A percentile compares a stretch with the other conserved stretches of the same genome.
These are phyloP conservation scores for Chrosomus eos DNA, from an alignment of 2,797 vertebrate genomes.

Conservation along the genomic window DNA sequence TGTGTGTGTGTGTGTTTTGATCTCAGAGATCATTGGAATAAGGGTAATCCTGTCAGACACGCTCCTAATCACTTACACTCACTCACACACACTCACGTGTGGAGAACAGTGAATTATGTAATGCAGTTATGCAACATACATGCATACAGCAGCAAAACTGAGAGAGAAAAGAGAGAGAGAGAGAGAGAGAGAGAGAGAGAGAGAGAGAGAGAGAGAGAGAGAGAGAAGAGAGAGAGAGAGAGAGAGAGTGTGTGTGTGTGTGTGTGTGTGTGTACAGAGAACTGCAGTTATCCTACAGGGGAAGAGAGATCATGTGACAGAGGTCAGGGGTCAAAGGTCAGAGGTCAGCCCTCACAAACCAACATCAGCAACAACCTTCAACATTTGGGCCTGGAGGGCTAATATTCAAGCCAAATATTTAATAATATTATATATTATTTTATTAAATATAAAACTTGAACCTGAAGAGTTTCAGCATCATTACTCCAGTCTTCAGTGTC, in stretches of 20 bases:
- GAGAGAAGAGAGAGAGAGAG: constrained; percentile 51
- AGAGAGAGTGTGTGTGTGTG: constrained; percentile 61
- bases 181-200: constrained; percentile 62
- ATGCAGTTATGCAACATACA: constrained; percentile 65
- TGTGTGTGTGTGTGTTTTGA: constrained; percentile 37
- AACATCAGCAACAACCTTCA: neutral
- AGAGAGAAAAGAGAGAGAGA: constrained; percentile 29
- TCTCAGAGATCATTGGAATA: constrained; percentile 49
- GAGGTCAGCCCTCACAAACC: neutral
- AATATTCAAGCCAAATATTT: neutral
- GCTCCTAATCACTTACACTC: constrained; percentile 49
- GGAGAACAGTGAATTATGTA: constrained; percentile 67
- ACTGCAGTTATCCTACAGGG: constrained; percentile 30
- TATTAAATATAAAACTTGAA: too few species aligned
- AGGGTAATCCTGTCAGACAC: constrained; percentile 54
- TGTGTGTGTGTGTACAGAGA: constrained; percentile 87
- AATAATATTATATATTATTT: neutral
- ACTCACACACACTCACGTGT: constrained; percentile 59
- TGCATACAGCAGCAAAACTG: constrained; percentile 54
- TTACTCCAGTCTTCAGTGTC: neutral
- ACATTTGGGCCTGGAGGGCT: neutral
- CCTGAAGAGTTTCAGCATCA: neutral
- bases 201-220: constrained; percentile 53
- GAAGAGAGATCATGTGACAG: neutral
- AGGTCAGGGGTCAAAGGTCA: constrained; percentile 23